Percentiles rank a stretch among this genome's conserved stretches.
Conservation (phyloP, 1,140 invertebrate species). For the Rhagoletis zephyria region DNA sequence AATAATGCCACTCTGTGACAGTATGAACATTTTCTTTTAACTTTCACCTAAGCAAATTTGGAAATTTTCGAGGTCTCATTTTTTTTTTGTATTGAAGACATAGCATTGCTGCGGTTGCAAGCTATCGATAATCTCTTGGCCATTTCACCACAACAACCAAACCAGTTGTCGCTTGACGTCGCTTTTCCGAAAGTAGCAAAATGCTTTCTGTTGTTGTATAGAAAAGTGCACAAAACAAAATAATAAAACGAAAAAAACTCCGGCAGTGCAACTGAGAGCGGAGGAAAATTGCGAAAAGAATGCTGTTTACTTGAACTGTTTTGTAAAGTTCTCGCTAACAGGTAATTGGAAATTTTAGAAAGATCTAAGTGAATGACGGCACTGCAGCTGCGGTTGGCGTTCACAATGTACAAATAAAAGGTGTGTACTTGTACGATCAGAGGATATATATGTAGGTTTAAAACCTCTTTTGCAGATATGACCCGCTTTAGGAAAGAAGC, state of each 20-base stretch:
- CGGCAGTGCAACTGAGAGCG: too few species aligned
- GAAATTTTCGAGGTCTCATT: not conserved
- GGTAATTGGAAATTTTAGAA: not conserved
- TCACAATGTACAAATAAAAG: not conserved
- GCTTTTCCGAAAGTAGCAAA: slow-evolving; percentile 6
- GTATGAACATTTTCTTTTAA: not conserved
- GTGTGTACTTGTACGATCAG: too few species aligned
- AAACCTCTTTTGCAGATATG: too few species aligned
- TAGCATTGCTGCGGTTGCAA: not conserved
- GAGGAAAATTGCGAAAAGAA: too few species aligned
- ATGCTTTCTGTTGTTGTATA: not conserved
- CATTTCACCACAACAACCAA: slow-evolving; percentile 15
- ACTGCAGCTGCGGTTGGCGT: not conserved
- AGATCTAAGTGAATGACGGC: not conserved
- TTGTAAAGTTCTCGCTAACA: not conserved
- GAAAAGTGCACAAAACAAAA: not conserved
- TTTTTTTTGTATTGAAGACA: not conserved
- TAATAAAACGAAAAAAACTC: too few species aligned
- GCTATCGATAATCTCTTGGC: not conserved
- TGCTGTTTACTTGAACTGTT: slow-evolving; percentile 1
- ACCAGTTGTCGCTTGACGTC: slow-evolving; percentile 5
- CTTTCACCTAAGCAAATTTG: not conserved
- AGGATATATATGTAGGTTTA: too few species aligned
- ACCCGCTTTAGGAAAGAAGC: too few species aligned
- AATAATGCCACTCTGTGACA: not conserved